phyloP scores from a whole-genome alignment of 2,113 vertebrate species.

The Ptilorrhoa leucosticta region DNA sequence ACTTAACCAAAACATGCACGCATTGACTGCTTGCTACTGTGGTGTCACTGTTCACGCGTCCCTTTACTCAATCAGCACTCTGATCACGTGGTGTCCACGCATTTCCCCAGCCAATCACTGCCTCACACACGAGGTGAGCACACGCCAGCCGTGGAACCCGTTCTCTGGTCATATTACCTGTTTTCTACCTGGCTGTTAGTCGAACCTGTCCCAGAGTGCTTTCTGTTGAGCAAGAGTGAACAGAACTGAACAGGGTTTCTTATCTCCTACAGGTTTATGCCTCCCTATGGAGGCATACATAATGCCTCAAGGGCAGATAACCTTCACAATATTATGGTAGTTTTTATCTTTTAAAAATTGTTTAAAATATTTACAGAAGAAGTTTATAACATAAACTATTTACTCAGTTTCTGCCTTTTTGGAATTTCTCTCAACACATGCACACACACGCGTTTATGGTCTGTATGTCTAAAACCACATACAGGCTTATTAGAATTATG shows the following conservation, averaged over 20 bases:
- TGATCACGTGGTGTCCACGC: background rate
- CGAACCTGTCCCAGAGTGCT: background rate
- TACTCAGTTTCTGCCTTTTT: background rate
- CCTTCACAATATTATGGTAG: background rate
- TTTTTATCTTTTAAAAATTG: background rate
- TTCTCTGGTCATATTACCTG: background rate
- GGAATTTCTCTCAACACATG: background rate
- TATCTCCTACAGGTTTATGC: background rate
- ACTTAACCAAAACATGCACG: background rate
- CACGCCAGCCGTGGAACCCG: background rate
- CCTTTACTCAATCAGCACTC: background rate
- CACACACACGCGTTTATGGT: fast-evolving
- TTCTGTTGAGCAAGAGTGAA: background rate
- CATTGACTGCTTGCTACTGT: background rate
- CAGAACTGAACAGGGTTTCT: background rate
- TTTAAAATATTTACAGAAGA: background rate
- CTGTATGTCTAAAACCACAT: background rate
- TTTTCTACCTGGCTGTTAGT: background rate
- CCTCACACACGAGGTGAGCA: too few species aligned
- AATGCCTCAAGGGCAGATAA: background rate
- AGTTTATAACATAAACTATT: background rate
- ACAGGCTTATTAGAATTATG: background rate
- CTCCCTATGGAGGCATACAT: background rate
- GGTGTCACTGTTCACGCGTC: background rate
- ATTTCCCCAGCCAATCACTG: background rate